phyloP scores from a whole-genome alignment of 2,113 vertebrate genomes.

The Pelusios castaneus region DNA sequence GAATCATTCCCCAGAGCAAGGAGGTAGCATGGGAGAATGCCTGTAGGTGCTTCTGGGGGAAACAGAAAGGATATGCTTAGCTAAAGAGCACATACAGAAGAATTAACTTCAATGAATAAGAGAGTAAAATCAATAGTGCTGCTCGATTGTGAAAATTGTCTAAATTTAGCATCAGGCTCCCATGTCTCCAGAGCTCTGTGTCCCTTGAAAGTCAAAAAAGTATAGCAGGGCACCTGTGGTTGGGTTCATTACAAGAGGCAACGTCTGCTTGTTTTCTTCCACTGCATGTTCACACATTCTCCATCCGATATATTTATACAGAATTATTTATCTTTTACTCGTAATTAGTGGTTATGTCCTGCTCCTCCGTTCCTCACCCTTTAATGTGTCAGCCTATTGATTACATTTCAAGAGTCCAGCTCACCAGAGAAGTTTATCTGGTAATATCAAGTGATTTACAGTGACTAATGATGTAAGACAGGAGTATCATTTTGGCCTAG shows the following conservation, averaged over 20 bases:
- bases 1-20: neutral
- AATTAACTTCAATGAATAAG: rapidly evolving
- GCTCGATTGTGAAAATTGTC: rapidly evolving
- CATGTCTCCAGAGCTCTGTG: rapidly evolving
- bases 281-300: neutral
- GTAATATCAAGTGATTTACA: slow-evolving; percentile 50
- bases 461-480: slow-evolving; percentile 8
- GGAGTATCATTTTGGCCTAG: slow-evolving; percentile 37
- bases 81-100: neutral
- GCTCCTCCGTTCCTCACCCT: slow-evolving; percentile 19
- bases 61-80: neutral
- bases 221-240: neutral
- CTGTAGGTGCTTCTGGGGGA: neutral
- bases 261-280: slow-evolving; percentile 15
- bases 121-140: neutral
- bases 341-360: slow-evolving; percentile 35
- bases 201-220: neutral
- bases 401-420: slow-evolving; percentile 32
- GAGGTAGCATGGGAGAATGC: neutral
- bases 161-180: neutral
- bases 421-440: slow-evolving; percentile 36
- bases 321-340: slow-evolving; percentile 30
- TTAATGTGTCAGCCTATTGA: slow-evolving; percentile 38
- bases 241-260: slow-evolving; percentile 14
- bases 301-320: neutral